Evolutionary conservation across 1,140 invertebrate genomes (phyloP).

Genomic region (Drosophila yakuba): DNA sequence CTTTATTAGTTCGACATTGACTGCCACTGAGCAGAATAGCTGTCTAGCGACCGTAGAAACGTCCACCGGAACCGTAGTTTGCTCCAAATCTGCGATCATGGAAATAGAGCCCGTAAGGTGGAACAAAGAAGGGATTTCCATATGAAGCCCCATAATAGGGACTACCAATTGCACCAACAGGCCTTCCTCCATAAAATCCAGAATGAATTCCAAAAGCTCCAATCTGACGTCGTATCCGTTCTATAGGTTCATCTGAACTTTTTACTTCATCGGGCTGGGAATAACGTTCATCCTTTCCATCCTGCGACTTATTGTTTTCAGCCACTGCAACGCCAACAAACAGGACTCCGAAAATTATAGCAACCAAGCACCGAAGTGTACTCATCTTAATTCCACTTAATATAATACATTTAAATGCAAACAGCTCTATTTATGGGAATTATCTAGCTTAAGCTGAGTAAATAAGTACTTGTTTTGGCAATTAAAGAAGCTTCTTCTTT

Average conservation of each 20-base stretch:
- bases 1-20: constrained; percentile 33
- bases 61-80: background rate
- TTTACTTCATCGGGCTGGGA: background rate
- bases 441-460: background rate
- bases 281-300: background rate
- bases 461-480: constrained; percentile 15
- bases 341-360: constrained; percentile 26
- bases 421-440: constrained; percentile 31
- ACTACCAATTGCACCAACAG: background rate
- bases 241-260: background rate
- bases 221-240: constrained; percentile 49
- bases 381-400: constrained; percentile 24
- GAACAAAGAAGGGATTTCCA: constrained; percentile 6
- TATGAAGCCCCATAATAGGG: constrained; percentile 2
- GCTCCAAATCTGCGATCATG: constrained; percentile 7
- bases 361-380: constrained; percentile 8
- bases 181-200: constrained; percentile 17
- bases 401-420: background rate
- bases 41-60: constrained; percentile 14
- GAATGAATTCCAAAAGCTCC: constrained; percentile 8
- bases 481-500: constrained; percentile 7
- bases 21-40: constrained; percentile 6
- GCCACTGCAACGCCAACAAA: constrained; percentile 2
- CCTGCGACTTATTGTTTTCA: constrained; percentile 1
- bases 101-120: constrained; percentile 6